Base-by-base conservation (phyloP, 2,888 invertebrate genomes). In the Drosophila nigricruria region DNA sequence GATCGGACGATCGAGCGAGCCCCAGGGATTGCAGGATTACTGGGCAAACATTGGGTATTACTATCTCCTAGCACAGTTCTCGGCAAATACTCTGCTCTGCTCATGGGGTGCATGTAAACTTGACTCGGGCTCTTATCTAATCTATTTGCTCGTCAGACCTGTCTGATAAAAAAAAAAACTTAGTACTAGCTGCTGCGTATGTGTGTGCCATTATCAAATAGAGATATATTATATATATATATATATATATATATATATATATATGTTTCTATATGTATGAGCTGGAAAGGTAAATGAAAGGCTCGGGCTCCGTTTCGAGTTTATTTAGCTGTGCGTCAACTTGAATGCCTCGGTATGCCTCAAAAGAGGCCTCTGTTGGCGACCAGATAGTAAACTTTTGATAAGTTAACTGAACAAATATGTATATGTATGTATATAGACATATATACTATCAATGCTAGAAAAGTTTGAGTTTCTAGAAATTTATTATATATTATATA, bases 321-420 rank as follows among this genome's bases (percentile, higher is more conserved):
- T 84, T 84, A 54, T 72, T 84, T 89, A 81, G 88, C 89, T 84
- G 88, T 78, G 65, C 60, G 77, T 77, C 77, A 77, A 77, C 77
- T 65, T 56, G 36, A 42, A 42, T 49, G 52, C 54, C 70, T 49
- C 36, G 36, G 58, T 64, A 68, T 54, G 58, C 57, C 65, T 64
- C 64, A 62, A 75, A 81, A 81, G 85, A 84, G 83, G 79, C 88
- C 89, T 82, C 88, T 64, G 88, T 64, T 81, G 72, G 59, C 73
- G 67, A 62, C 67, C 85, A 78, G 85, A 80, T 82, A 73, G 77
- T 82, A 70, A n/a, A 50, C 63, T 68, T 68, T 72, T 77, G 82
- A 87, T 86, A 87, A 72, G 65, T 72, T 65, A 71, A 68, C 77
- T 75, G 73, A 70, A 80, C 74, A 83, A 73, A 86, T 66, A 70